phyloP scores from a whole-genome alignment of 2,113 vertebrate genomes.

The Erythrocebus patas region DNA sequence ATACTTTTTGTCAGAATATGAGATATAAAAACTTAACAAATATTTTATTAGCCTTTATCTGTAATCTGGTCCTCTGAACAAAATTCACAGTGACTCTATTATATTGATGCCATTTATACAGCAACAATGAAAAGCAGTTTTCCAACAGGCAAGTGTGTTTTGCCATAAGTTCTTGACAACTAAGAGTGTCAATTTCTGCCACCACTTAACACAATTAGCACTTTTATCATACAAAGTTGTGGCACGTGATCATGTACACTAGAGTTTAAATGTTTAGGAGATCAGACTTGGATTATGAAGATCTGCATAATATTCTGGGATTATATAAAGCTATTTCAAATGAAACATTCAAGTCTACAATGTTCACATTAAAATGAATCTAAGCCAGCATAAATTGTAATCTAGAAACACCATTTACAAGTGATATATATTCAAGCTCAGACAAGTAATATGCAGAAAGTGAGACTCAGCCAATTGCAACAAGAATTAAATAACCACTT shows the following conservation, averaged over 20 bases:
- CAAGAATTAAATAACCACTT: conserved; percentile 58
- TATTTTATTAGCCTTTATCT: conserved; percentile 20
- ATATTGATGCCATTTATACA: neutral
- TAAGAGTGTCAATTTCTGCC: neutral
- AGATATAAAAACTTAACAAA: neutral
- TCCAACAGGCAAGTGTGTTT: neutral
- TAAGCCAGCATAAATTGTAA: neutral
- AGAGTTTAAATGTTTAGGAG: neutral
- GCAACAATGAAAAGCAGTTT: neutral
- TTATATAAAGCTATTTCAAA: neutral
- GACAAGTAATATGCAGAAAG: conserved; percentile 61
- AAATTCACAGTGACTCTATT: neutral
- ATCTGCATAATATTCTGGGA: neutral
- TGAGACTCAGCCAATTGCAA: conserved; percentile 38
- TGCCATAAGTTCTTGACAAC: neutral
- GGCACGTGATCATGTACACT: neutral
- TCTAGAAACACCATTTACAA: conserved; percentile 35
- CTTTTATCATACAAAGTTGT: neutral
- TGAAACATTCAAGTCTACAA: conserved; percentile 27
- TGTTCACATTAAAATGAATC: conserved; percentile 51
- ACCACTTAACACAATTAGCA: neutral
- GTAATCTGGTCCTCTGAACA: neutral
- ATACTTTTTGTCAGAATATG: neutral
- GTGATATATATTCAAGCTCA: conserved; percentile 59
- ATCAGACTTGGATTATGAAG: neutral